phyloP scores from a whole-genome alignment of 2,113 vertebrate species.

The Pteronura brasiliensis region DNA sequence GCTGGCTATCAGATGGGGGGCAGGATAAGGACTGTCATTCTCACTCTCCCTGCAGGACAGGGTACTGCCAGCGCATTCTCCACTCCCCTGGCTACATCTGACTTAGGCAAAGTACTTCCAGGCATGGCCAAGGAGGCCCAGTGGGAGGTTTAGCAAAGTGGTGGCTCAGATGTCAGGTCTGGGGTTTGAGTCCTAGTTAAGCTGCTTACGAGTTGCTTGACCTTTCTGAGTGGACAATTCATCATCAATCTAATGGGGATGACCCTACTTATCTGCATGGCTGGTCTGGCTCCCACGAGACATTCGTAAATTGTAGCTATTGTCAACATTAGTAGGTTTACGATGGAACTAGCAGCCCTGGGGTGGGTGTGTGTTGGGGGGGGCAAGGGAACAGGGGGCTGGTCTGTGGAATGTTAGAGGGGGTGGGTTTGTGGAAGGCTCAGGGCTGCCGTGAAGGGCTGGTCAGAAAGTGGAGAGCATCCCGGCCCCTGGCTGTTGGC shows the following conservation, averaged over 20 bases:
- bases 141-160: not conserved
- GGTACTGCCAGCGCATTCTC: not conserved
- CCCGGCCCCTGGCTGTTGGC: not conserved
- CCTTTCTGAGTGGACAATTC: not conserved
- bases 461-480: not conserved
- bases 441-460: not conserved
- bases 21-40: not conserved
- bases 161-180: not conserved
- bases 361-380: not conserved
- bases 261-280: not conserved
- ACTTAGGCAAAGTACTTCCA: not conserved
- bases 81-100: not conserved
- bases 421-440: not conserved
- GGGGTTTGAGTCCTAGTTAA: not conserved
- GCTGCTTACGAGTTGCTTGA: not conserved
- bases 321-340: not conserved
- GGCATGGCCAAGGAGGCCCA: not conserved
- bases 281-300: not conserved
- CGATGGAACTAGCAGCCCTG: not conserved
- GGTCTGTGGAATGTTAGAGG: not conserved
- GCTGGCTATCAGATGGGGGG: not conserved
- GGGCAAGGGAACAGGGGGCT: not conserved
- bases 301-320: not conserved
- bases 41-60: not conserved
- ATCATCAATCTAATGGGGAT: rapidly evolving